Conservation (phyloP, 2,888 invertebrate genomes). For the Cylindroiulus punctatus region DNA sequence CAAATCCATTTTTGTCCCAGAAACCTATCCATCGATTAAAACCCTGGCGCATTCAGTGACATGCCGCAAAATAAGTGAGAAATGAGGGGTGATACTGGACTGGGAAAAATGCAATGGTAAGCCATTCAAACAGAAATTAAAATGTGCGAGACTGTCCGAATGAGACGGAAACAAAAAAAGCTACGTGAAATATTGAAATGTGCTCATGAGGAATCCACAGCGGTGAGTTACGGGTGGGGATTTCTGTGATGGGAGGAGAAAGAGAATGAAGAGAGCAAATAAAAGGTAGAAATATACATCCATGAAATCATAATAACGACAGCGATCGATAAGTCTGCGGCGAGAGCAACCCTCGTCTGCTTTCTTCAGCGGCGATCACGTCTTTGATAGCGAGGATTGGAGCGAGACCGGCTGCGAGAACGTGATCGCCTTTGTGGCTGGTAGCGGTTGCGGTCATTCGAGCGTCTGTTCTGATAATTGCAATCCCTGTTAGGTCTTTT, state of each 20-base stretch:
- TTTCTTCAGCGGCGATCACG: conserved; percentile 43
- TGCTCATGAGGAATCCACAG: not conserved
- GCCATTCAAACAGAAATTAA: not conserved
- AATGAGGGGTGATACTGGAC: too few species aligned
- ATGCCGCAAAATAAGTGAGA: too few species aligned
- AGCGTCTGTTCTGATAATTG: conserved; percentile 42
- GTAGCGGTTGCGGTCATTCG: conserved; percentile 41
- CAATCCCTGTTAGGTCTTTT: conserved; percentile 39
- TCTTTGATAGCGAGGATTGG: not conserved
- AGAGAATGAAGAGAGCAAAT: not conserved
- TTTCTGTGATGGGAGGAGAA: not conserved
- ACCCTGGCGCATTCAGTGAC: not conserved
- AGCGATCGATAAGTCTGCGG: not conserved
- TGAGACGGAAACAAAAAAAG: not conserved
- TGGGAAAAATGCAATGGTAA: not conserved
- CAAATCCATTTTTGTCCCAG: too few species aligned
- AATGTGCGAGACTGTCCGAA: not conserved
- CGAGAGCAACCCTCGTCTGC: conserved; percentile 16
- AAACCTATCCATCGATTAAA: not conserved
- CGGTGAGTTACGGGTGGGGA: too few species aligned
- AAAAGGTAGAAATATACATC: conserved; percentile 1
- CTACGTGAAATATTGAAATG: not conserved
- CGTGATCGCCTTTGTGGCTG: conserved; percentile 37
- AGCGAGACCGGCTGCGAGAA: conserved; percentile 14
- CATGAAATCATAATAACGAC: not conserved